A percentile compares a stretch with the other conserved stretches of the same genome.
Conservation (phyloP, 2,888 invertebrate genomes). For the Pachycephus smyrnensis region DNA sequence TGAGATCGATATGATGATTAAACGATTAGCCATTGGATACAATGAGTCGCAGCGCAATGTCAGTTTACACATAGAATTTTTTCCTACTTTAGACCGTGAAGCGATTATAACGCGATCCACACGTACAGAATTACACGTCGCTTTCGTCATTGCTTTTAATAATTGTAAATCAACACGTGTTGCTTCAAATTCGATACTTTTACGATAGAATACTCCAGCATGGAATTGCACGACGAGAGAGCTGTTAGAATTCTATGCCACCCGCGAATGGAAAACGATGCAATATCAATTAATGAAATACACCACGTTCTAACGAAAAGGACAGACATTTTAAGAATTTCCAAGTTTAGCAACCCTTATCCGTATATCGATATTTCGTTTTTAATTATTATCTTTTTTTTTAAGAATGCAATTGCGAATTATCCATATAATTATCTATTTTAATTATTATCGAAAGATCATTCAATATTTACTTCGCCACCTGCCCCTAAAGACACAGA, state of each 20-base stretch:
- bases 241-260: not conserved
- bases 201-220: not conserved
- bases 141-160: slow-evolving; percentile 11
- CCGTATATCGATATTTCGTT: slow-evolving; percentile 41
- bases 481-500: not conserved
- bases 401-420: slow-evolving; percentile 37
- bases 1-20: slow-evolving; percentile 23
- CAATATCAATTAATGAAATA: not conserved
- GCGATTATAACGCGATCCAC: slow-evolving; percentile 25
- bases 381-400: slow-evolving; percentile 42
- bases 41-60: slow-evolving; percentile 40
- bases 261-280: not conserved
- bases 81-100: slow-evolving; percentile 30
- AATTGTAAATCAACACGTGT: not conserved
- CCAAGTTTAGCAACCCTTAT: slow-evolving; percentile 45
- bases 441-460: slow-evolving; percentile 10
- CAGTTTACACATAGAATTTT: slow-evolving; percentile 38
- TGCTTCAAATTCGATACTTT: not conserved
- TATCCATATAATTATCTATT: slow-evolving; percentile 17
- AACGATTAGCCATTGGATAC: slow-evolving; percentile 40
- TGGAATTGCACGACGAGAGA: not conserved
- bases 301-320: slow-evolving; percentile 2
- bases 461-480: not conserved
- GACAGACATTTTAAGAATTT: slow-evolving; percentile 48
- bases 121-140: slow-evolving; percentile 20